phyloP scores from a whole-genome alignment of 2,797 vertebrate species.

The Cossypha niveicapilla region DNA sequence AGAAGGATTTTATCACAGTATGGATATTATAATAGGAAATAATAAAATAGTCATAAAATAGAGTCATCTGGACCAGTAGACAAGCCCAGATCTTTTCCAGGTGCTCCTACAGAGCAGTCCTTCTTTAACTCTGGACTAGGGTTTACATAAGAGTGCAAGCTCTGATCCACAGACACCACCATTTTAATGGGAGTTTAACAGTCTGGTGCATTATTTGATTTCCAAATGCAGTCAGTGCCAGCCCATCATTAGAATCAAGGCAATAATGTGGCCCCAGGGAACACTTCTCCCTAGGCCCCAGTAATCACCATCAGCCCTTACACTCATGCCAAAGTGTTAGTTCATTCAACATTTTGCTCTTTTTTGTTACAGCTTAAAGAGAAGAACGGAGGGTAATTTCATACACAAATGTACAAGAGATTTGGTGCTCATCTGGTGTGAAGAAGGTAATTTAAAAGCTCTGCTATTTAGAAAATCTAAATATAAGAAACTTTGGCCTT shows the following conservation, averaged over 20 bases:
- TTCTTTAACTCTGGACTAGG: background rate
- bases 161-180: background rate
- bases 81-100: background rate
- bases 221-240: background rate
- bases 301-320: slow-evolving; percentile 7
- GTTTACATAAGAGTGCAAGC: background rate
- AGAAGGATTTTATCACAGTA: background rate
- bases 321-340: background rate
- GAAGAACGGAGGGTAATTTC: slow-evolving; percentile 43
- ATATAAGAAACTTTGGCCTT: slow-evolving; percentile 34
- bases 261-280: slow-evolving; percentile 14
- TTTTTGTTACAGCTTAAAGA: slow-evolving; percentile 20
- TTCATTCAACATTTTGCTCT: slow-evolving; percentile 34
- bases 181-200: slow-evolving; percentile 45
- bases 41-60: background rate
- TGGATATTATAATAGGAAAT: background rate
- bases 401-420: slow-evolving; percentile 48
- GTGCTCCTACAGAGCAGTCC: background rate
- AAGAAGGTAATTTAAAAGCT: slow-evolving; percentile 43
- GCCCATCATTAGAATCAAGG: slow-evolving; percentile 24
- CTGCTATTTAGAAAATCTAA: slow-evolving; percentile 48
- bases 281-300: background rate
- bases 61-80: background rate
- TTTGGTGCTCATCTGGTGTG: slow-evolving; percentile 34
- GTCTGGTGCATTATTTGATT: slow-evolving; percentile 48